Evolutionary conservation across 2,113 vertebrate species (phyloP), one percentile per base, ranked within the genome.

Genomic region (Acrocephalus kingi): DNA sequence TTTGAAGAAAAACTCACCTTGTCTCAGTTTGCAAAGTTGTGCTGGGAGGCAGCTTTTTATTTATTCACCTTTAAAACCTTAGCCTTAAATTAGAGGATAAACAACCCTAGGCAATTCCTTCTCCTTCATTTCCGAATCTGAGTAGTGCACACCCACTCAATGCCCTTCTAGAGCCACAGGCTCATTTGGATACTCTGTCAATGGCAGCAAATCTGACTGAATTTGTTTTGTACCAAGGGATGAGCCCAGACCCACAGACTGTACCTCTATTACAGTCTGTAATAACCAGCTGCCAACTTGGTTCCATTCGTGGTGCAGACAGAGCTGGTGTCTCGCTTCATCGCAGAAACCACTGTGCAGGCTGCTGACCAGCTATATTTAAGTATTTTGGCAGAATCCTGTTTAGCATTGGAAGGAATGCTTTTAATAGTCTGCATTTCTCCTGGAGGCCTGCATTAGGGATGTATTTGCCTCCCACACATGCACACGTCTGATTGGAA

Each of bases 331-430:
- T 39, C 91, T 85, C 67, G 12, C 72, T 48, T 66, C 78, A 66
- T 80, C 7, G 0, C 52, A 48, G 79, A 62, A 88, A 94, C 72
- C 85, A 68, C 92, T 10, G 43, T 62, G 59, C 55, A 80, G 94
- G 84, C 87, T 96, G 79, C 85, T 90, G 92, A 78, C 68, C 86
- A 58, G 69, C 88, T 87, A 23, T 27, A 33, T 55, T 49, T 27
- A 82, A 92, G 73, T 37, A 31, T 84, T 93, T 93, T 93, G 95
- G 79, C 92, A 94, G 96, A 89, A 90, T 72, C 62, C 25, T 51
- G 25, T 61, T 78, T 56, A 81, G 74, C 83, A 43, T 25, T 88
- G 90, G 83, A 84, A 95, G 88, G 90, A 95, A 96, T 93, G 83
- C 68, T 74, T 95, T 90, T 81, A 92, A 64, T 69, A 84, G 76